Evolutionary conservation across 2,113 vertebrate genomes (phyloP).

Genomic region (Nansenia antarctica): DNA sequence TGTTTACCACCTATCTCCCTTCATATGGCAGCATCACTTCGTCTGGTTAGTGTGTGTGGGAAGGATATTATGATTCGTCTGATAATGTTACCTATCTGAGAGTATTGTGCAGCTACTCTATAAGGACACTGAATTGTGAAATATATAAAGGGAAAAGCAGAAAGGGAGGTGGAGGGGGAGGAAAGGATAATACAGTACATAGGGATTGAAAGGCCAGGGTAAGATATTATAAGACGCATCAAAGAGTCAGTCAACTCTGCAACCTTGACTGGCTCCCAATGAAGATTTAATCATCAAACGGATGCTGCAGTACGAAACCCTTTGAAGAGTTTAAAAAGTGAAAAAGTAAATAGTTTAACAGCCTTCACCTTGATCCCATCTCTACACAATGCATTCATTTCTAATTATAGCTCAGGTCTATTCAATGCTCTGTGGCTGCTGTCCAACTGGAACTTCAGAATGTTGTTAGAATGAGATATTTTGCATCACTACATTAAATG

Average conservation of each 20-base stretch:
- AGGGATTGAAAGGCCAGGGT: background rate
- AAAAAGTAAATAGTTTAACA: background rate
- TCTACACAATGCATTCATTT: background rate
- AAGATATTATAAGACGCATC: background rate
- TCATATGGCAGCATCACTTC: background rate
- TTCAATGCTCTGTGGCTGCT: no score
- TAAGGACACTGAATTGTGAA: background rate
- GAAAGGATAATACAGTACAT: background rate
- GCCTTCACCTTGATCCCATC: background rate
- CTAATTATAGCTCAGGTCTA: no score
- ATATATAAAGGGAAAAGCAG: background rate
- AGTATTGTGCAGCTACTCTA: background rate
- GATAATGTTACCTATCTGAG: background rate
- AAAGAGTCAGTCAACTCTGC: background rate
- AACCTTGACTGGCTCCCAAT: background rate
- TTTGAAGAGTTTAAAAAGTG: background rate
- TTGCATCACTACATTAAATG: no score
- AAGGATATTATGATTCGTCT: background rate
- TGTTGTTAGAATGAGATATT: no score
- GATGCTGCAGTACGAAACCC: background rate
- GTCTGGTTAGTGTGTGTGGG: background rate
- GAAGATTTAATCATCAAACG: background rate
- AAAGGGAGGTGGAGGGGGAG: background rate
- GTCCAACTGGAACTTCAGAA: no score
- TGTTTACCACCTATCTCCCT: background rate